These are phyloP conservation scores for Triplophysa bombifrons DNA, from an alignment of 2,797 vertebrate genomes.

Conservation along the genomic window DNA sequence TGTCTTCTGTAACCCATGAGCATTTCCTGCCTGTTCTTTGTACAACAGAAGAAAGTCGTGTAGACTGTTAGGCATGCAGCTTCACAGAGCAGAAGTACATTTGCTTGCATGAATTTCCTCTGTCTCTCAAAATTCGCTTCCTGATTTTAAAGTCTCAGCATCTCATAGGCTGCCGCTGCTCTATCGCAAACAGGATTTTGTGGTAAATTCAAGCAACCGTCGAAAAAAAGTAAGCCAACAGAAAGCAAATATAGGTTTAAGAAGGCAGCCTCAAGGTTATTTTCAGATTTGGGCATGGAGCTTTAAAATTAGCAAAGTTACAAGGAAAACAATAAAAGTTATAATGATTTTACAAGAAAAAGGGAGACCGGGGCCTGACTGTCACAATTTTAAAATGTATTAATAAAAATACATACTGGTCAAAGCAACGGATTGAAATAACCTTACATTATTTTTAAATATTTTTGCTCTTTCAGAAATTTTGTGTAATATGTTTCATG, in stretches of 20 bases:
- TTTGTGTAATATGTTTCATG: no score
- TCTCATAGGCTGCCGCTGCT: slow-evolving; percentile 41
- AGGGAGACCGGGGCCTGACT: background rate
- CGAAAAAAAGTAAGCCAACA: slow-evolving; percentile 1
- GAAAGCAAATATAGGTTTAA: background rate
- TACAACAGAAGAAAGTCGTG: slow-evolving; percentile 18
- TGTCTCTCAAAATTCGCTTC: slow-evolving; percentile 75
- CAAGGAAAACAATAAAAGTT: background rate
- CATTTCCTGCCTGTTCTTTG: slow-evolving; percentile 52
- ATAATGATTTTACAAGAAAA: background rate
- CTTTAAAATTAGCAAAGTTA: background rate
- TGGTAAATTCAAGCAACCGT: slow-evolving; percentile 57
- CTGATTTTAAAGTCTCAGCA: slow-evolving; percentile 68
- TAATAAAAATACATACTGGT: background rate
- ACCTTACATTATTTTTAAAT: background rate
- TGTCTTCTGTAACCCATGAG: slow-evolving; percentile 71
- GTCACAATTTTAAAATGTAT: background rate
- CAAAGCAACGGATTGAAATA: background rate
- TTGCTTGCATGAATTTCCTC: slow-evolving; percentile 71
- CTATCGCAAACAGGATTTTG: slow-evolving; percentile 59
- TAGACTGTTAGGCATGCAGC: slow-evolving; percentile 52
- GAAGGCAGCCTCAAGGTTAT: background rate
- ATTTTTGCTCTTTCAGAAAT: no score
- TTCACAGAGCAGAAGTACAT: slow-evolving; percentile 58
- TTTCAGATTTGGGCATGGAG: background rate